Evolutionary conservation across 2,888 invertebrate genomes (phyloP).

Genomic region (Alloscopus bannaensis): DNA sequence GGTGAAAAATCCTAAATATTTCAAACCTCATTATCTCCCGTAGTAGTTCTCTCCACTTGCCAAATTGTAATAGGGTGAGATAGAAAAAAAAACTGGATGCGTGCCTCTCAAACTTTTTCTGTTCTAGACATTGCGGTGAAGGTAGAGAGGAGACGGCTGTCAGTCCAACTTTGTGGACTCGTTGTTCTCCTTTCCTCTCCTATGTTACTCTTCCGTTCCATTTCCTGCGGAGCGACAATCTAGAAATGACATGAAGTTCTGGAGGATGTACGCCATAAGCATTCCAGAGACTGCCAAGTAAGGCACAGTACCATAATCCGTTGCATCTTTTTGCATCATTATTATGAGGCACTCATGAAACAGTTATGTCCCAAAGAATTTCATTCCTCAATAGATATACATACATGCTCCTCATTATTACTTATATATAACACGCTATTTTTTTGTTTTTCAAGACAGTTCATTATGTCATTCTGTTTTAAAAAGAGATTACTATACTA

Average conservation of each 20-base stretch:
- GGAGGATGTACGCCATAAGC: too few species aligned
- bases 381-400: too few species aligned
- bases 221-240: conserved; percentile 35
- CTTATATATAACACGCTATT: conserved; percentile 3
- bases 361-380: too few species aligned
- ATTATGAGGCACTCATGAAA: too few species aligned
- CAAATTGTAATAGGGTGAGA: conserved; percentile 48
- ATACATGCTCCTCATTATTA: too few species aligned
- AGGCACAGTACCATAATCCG: too few species aligned
- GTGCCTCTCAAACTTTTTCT: neutral
- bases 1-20: conserved; percentile 66
- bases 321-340: too few species aligned
- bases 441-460: conserved; percentile 8
- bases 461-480: conserved; percentile 58
- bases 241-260: conserved; percentile 37
- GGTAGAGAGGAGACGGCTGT: conserved; percentile 33
- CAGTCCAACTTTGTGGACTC: conserved; percentile 29
- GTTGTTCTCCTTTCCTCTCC: too few species aligned
- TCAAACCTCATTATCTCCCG: conserved; percentile 67
- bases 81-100: conserved; percentile 14
- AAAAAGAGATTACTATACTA: conserved; percentile 38
- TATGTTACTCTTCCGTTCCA: conserved; percentile 18
- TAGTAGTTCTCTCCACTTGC: conserved; percentile 48
- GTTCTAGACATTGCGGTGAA: conserved; percentile 11
- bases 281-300: too few species aligned